Evolutionary conservation across 1,140 invertebrate genomes (phyloP).

Genomic region (Littorina saxatilis): DNA sequence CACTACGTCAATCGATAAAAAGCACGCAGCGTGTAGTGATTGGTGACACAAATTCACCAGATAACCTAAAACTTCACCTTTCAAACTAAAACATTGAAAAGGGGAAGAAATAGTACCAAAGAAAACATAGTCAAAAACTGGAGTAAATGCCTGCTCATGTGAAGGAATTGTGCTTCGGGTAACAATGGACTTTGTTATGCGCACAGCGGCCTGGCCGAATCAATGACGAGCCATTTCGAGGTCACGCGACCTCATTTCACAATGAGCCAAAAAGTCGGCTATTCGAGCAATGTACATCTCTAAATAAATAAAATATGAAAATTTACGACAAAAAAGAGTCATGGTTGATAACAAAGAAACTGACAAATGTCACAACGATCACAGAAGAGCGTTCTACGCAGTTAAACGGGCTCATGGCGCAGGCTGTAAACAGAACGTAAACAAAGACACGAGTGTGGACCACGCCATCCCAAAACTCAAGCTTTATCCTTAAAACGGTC

Average conservation of each 20-base stretch:
- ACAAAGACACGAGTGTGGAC: constrained; percentile 53
- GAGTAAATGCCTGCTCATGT: background rate
- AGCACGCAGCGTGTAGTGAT: too few relatives aligned
- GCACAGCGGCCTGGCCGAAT: background rate
- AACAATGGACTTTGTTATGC: constrained; percentile 40
- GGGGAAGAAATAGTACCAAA: too few relatives aligned
- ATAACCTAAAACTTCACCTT: too few relatives aligned
- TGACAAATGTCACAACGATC: background rate
- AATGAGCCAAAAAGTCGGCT: constrained; percentile 1
- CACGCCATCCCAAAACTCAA: constrained; percentile 28
- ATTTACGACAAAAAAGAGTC: background rate
- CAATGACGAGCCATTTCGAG: constrained; percentile 40
- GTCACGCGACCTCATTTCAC: constrained; percentile 51
- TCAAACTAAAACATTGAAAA: too few relatives aligned
- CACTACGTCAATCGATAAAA: constrained; percentile 34
- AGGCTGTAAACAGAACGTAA: constrained; percentile 61
- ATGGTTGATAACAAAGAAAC: background rate
- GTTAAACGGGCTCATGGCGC: constrained; percentile 41
- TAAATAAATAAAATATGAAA: background rate
- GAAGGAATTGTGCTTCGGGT: constrained; percentile 1
- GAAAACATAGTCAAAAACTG: too few relatives aligned
- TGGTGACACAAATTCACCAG: too few relatives aligned
- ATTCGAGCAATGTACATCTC: background rate
- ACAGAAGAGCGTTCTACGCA: constrained; percentile 36
- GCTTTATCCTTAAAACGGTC: background rate